These are phyloP conservation scores for Microcebus murinus DNA, from an alignment of 2,113 vertebrate species.

Conservation along the genomic window DNA sequence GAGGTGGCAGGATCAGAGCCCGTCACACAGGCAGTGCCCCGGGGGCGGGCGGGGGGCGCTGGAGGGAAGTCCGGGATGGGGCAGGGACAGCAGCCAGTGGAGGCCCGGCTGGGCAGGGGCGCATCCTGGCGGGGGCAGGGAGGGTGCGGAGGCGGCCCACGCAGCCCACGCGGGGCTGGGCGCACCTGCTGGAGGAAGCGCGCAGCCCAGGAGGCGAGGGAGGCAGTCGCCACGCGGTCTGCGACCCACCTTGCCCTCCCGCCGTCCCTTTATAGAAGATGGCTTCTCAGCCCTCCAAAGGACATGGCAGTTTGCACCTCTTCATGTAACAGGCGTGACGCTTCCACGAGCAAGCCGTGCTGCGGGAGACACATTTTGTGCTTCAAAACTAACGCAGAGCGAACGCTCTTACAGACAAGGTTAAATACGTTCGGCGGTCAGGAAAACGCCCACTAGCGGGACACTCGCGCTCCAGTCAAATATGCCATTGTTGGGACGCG, in stretches of 20 bases:
- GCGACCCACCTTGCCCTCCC: no score
- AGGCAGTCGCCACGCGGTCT: no score
- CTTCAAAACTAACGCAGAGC: not conserved
- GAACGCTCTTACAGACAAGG: not conserved
- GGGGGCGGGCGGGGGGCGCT: no score
- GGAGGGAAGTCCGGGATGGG: no score
- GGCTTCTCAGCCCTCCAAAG: not conserved
- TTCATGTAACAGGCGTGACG: not conserved
- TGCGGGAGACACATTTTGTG: not conserved
- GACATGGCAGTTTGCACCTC: not conserved
- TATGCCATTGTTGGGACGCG: no score
- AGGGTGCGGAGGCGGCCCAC: no score
- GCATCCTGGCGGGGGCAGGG: not conserved
- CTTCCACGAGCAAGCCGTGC: not conserved
- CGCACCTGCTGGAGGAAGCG: no score
- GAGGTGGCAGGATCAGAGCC: not conserved
- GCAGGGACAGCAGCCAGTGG: no score
- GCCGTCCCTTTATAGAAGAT: not conserved
- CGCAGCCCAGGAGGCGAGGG: no score
- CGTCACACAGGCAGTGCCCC: no score
- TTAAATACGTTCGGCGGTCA: not conserved
- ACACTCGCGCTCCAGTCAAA: not conserved
- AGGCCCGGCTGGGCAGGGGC: accelerated
- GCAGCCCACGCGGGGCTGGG: no score
- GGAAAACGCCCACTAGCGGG: not conserved